A percentile compares a stretch with the other conserved stretches of the same genome.
Evolutionary conservation across 2,113 vertebrate genomes (phyloP).

Genomic region (Micromys minutus): DNA sequence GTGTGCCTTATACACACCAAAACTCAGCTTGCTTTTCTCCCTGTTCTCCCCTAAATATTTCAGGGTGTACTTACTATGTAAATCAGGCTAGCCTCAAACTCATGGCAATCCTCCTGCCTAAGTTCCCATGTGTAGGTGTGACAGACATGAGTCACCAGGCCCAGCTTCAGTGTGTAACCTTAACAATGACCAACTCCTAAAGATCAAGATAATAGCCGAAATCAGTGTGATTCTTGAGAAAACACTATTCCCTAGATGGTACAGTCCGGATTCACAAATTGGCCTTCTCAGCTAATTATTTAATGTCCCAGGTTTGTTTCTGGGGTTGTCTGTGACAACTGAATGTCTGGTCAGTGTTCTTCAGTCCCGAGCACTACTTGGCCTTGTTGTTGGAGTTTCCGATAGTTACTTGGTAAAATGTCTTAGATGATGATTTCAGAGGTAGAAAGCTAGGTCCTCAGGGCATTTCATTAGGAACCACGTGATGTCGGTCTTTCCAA

Average conservation of each 20-base stretch:
- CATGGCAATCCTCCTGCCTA: background rate
- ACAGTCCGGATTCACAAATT: background rate
- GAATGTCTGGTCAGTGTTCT: background rate
- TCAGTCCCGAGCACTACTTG: background rate
- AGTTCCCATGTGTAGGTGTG: background rate
- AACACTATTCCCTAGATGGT: background rate
- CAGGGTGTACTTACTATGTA: background rate
- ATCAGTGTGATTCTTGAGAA: background rate
- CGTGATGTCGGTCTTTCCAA: background rate
- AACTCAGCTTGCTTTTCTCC: constrained; percentile 21
- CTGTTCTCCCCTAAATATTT: background rate
- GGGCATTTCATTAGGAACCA: background rate
- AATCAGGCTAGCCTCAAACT: background rate
- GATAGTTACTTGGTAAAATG: background rate
- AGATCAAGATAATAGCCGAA: background rate
- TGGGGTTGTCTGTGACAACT: background rate
- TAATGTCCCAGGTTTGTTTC: background rate
- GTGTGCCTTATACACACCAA: background rate
- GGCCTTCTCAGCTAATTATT: background rate
- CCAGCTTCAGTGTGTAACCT: background rate
- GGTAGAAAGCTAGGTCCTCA: background rate
- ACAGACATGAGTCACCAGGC: background rate
- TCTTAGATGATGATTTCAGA: background rate
- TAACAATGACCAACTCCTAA: background rate
- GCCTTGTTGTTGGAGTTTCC: background rate